A percentile compares a stretch with the other conserved stretches of the same genome.
Evolutionary conservation across 1,140 invertebrate genomes (phyloP).

Genomic region (Drosophila pectinifera): DNA sequence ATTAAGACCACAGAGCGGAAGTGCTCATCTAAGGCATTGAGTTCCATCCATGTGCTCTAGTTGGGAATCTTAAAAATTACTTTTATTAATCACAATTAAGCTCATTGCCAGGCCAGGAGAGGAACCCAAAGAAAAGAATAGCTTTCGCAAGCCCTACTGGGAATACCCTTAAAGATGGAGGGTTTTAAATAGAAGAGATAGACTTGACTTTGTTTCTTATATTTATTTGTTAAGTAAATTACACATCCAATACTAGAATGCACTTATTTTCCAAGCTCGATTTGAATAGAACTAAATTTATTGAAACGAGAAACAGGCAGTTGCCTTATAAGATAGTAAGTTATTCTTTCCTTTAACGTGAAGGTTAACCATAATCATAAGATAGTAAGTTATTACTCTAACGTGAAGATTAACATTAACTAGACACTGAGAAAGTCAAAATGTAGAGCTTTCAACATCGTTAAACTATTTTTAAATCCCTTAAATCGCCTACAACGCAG

Average conservation of each 20-base stretch:
- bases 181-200: neutral
- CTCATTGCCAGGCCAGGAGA: constrained; percentile 13
- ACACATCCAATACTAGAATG: neutral
- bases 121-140: neutral
- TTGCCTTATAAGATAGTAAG: too few species aligned
- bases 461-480: neutral
- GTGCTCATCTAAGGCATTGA: constrained; percentile 43
- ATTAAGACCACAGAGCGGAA: constrained; percentile 35
- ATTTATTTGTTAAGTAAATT: neutral
- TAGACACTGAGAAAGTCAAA: neutral
- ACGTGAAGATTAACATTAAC: too few species aligned
- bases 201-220: neutral
- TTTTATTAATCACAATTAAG: constrained; percentile 67
- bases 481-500: neutral
- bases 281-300: neutral
- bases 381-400: too few species aligned
- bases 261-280: too few species aligned
- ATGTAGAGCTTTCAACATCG: too few species aligned
- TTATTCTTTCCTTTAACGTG: neutral
- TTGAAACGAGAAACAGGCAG: neutral
- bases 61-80: constrained; percentile 41
- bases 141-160: too few species aligned
- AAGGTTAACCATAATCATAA: too few species aligned
- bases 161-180: neutral
- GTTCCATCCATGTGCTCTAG: constrained; percentile 27